Percentiles rank a stretch among this genome's conserved stretches.
Evolutionary conservation across 2,113 vertebrate genomes (phyloP).

Genomic region (Macrotus californicus): DNA sequence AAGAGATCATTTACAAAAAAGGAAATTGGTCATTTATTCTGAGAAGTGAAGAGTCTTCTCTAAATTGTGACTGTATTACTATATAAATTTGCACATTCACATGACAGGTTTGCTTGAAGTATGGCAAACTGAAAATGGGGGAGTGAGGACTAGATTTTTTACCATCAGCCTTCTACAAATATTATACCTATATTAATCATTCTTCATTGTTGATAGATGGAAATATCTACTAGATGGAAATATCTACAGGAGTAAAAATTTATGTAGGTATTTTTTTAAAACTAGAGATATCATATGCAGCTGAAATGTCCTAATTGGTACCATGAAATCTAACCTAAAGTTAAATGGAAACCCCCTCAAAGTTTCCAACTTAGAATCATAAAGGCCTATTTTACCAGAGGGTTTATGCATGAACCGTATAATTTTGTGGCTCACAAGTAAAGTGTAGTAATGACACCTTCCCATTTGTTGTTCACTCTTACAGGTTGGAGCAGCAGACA

Average conservation of each 20-base stretch:
- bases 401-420: neutral
- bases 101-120: neutral
- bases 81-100: neutral
- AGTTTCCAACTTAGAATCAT: conserved; percentile 6
- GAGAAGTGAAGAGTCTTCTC: neutral
- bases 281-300: neutral
- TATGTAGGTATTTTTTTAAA: neutral
- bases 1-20: neutral
- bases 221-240: neutral
- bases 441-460: neutral
- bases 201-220: neutral
- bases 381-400: conserved; percentile 2
- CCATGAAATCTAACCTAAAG: neutral
- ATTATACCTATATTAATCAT: neutral
- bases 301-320: neutral
- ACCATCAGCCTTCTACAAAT: neutral
- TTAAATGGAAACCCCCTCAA: conserved; percentile 26
- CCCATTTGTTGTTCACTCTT: neutral
- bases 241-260: neutral
- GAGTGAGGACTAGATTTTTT: neutral
- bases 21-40: neutral
- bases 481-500: neutral
- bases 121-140: neutral
- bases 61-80: neutral
- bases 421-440: conserved; percentile 21